phyloP scores from a whole-genome alignment of 2,113 vertebrate genomes.

The Edolisoma coerulescens region DNA sequence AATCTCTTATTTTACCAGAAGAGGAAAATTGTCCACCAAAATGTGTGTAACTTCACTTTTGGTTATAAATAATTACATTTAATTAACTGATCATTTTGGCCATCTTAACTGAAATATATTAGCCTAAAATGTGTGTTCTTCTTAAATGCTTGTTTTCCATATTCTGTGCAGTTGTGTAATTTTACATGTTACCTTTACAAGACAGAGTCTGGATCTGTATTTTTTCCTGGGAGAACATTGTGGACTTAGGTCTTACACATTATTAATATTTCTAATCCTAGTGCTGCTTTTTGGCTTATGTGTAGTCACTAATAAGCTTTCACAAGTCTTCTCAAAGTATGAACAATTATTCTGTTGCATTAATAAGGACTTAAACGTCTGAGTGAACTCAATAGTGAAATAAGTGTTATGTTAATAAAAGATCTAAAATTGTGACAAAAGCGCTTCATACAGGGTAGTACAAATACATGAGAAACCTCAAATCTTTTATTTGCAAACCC shows the following conservation, averaged over 20 bases:
- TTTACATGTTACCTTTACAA: not conserved
- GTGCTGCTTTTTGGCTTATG: not conserved
- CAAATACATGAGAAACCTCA: not conserved
- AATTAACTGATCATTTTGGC: not conserved
- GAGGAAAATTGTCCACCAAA: not conserved
- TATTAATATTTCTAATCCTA: not conserved
- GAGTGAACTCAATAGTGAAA: not conserved
- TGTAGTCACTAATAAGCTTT: not conserved
- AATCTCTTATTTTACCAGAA: not conserved
- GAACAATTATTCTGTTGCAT: constrained; percentile 8
- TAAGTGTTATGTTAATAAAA: not conserved
- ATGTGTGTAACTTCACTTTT: not conserved
- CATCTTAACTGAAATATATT: not conserved
- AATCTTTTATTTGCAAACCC: not conserved
- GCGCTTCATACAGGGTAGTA: not conserved
- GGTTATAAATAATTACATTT: not conserved
- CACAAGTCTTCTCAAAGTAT: not conserved
- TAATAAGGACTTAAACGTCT: not conserved
- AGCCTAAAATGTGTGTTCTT: not conserved
- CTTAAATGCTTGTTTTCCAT: not conserved
- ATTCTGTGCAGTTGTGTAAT: not conserved
- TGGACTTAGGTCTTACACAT: not conserved
- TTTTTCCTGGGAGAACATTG: not conserved
- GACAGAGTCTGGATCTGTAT: not conserved
- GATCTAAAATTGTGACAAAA: not conserved